phyloP scores from a whole-genome alignment of 2,888 invertebrate species.

The Drosophila macrospina region DNA sequence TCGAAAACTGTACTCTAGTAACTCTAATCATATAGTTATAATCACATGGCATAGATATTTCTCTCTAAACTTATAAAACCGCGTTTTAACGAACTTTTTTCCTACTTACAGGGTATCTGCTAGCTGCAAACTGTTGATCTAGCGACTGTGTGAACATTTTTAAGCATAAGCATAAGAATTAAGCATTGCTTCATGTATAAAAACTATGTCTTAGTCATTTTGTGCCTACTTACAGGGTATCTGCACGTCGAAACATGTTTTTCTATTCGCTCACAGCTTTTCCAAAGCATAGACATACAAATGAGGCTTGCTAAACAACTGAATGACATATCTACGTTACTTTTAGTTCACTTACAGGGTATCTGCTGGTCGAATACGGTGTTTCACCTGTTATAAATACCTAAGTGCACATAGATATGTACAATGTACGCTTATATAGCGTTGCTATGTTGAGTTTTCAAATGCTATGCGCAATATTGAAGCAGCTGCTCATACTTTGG shows the following conservation, averaged over 20 bases:
- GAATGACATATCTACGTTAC: neutral
- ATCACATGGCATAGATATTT: neutral
- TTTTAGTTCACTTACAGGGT: neutral
- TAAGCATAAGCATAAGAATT: neutral
- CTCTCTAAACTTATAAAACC: neutral
- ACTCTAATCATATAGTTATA: neutral
- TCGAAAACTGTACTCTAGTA: neutral
- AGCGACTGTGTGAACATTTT: neutral
- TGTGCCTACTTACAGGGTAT: no score
- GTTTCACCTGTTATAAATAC: neutral
- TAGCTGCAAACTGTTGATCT: neutral
- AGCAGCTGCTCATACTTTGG: constrained; percentile 76
- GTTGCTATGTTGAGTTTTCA: constrained; percentile 43
- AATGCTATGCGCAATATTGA: constrained; percentile 75
- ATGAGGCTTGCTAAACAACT: neutral
- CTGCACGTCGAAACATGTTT: no score
- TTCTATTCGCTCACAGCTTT: no score
- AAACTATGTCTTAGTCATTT: no score
- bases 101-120: neutral
- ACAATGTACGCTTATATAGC: constrained; percentile 25
- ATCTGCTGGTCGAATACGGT: constrained; percentile 3
- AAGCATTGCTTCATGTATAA: no score
- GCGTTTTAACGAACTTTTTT: no score
- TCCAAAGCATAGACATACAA: no score
- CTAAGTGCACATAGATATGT: constrained; percentile 10